Evolutionary conservation across 1,140 invertebrate genomes (phyloP).

Genomic region (Neoseiulus cucumeris): DNA sequence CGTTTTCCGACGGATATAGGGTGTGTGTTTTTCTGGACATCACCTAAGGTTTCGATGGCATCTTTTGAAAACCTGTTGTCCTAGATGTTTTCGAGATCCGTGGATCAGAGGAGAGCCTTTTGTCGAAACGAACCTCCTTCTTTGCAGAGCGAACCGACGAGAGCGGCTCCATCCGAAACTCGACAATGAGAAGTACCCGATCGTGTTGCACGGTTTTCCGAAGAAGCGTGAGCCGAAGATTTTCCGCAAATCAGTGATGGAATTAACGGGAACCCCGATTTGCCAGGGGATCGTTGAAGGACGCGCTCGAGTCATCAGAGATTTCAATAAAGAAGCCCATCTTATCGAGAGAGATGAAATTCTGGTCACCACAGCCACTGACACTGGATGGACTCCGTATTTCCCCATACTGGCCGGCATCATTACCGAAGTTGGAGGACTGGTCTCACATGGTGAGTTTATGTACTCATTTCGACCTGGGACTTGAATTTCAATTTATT

Average conservation of each 20-base stretch:
- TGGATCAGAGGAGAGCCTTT: too few species aligned
- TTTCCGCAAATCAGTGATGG: not conserved
- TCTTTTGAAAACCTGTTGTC: too few species aligned
- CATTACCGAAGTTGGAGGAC: not conserved
- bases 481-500: too few species aligned
- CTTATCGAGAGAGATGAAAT: conserved; percentile 20
- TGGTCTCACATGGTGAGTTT: not conserved
- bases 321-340: conserved; percentile 19
- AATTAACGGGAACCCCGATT: conserved; percentile 43
- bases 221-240: not conserved
- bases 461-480: too few species aligned
- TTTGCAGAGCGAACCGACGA: not conserved
- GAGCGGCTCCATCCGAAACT: not conserved
- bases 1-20: too few species aligned
- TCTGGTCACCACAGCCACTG: not conserved
- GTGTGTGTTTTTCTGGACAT: too few species aligned
- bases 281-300: conserved; percentile 42
- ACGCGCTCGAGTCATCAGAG: conserved; percentile 42
- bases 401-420: not conserved
- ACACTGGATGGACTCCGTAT: not conserved
- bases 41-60: too few species aligned
- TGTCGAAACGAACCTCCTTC: too few species aligned
- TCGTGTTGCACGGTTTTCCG: not conserved
- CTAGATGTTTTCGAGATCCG: too few species aligned
- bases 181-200: not conserved